A percentile compares a stretch with the other conserved stretches of the same genome.
Evolutionary conservation across 2,797 vertebrate genomes (phyloP).

Genomic region (Manis crassicaudata): DNA sequence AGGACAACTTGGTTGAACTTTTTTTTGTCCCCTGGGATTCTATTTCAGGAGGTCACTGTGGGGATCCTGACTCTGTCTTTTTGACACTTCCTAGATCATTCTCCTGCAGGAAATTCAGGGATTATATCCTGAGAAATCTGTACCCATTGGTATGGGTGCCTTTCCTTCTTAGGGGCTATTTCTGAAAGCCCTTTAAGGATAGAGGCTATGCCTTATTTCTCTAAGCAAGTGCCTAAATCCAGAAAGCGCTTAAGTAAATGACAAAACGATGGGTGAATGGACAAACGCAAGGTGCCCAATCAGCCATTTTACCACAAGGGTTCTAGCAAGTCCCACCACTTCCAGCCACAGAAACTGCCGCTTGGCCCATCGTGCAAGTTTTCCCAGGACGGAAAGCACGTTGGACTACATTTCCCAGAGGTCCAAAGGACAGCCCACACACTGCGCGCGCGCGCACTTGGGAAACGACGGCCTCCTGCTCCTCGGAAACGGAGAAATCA

Average conservation of each 20-base stretch:
- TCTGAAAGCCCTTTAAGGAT: background rate
- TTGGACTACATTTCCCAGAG: slow-evolving; percentile 70
- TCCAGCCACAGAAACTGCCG: fast-evolving
- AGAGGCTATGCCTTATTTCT: background rate
- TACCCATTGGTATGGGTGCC: background rate
- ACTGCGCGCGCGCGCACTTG: slow-evolving; percentile 6
- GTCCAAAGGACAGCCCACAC: background rate
- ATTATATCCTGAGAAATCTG: slow-evolving; percentile 2
- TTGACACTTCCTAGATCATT: background rate
- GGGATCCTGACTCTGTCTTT: background rate
- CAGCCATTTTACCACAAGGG: background rate
- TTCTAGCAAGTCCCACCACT: too few relatives aligned
- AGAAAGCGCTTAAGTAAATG: background rate
- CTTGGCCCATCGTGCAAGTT: fast-evolving
- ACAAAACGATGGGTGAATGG: background rate
- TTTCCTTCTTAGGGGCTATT: background rate
- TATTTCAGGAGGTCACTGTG: background rate
- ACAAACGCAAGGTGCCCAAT: background rate
- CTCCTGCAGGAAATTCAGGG: background rate
- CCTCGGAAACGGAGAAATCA: background rate
- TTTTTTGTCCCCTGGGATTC: background rate
- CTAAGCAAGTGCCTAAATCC: background rate
- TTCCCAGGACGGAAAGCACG: fast-evolving
- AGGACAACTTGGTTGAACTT: background rate
- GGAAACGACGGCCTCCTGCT: background rate